These are phyloP conservation scores for Diplosoma virens DNA, from an alignment of 23 tunicate genomes.

Conservation along the genomic window DNA sequence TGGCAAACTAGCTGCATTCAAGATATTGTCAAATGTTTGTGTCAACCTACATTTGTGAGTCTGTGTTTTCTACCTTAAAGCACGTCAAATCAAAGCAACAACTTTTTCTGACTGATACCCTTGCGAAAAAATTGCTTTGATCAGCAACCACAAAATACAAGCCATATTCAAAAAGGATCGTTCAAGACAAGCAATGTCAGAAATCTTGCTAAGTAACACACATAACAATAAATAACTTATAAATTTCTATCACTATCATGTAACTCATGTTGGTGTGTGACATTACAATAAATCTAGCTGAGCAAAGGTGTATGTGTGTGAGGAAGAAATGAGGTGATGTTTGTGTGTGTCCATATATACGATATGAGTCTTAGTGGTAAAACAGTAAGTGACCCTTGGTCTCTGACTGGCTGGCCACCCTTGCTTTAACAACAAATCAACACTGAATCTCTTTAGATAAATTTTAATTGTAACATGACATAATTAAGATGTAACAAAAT, in stretches of 20 bases:
- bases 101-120: background rate
- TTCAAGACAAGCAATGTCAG: constrained; percentile 29
- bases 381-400: background rate
- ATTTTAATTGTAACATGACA: too few relatives aligned
- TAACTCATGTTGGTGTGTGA: background rate
- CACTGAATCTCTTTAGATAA: too few relatives aligned
- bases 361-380: background rate
- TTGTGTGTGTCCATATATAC: background rate
- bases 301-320: background rate
- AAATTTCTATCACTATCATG: background rate
- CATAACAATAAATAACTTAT: background rate
- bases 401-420: background rate
- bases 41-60: background rate
- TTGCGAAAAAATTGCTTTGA: background rate
- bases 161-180: background rate
- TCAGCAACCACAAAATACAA: background rate
- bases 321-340: background rate
- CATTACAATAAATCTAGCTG: background rate
- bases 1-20: constrained; percentile 7
- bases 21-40: constrained; percentile 1
- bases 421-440: too few relatives aligned
- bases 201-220: too few relatives aligned
- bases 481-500: too few relatives aligned
- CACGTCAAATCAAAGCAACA: background rate
- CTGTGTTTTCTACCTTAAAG: background rate